phyloP scores from a whole-genome alignment of 1,140 invertebrate species.

The Drosophila sturtevanti region DNA sequence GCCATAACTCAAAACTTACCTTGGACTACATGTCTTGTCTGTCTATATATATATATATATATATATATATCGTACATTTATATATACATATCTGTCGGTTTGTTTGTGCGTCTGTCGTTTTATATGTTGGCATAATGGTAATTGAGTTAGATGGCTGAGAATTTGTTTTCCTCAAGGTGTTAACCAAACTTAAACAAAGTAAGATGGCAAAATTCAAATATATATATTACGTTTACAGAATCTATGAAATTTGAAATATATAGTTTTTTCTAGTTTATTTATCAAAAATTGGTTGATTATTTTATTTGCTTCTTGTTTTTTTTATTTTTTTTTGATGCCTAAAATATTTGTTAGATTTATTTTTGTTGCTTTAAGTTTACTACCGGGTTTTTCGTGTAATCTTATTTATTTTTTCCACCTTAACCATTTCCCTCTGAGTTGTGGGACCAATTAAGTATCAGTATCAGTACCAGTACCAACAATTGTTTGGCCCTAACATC shows the following conservation, averaged over 20 bases:
- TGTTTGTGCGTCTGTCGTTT: neutral
- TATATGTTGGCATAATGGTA: slow-evolving; percentile 1
- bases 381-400: neutral
- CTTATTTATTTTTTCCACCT: neutral
- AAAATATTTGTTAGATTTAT: neutral
- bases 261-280: too few relatives aligned
- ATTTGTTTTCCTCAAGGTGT: neutral
- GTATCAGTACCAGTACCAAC: neutral
- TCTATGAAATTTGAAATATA: too few relatives aligned
- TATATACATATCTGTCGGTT: neutral
- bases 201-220: neutral
- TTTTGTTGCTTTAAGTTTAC: neutral
- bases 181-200: neutral
- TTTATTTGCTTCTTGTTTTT: too few relatives aligned
- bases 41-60: neutral
- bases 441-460: neutral
- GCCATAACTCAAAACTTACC: slow-evolving; percentile 53
- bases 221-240: too few relatives aligned
- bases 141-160: slow-evolving; percentile 13
- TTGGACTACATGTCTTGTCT: slow-evolving; percentile 18
- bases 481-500: slow-evolving; percentile 40
- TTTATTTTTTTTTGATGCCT: neutral
- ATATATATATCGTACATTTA: too few relatives aligned
- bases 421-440: neutral
- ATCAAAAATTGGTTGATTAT: neutral